Conservation (phyloP, 1,140 invertebrate species). For the Gerris buenoi region DNA sequence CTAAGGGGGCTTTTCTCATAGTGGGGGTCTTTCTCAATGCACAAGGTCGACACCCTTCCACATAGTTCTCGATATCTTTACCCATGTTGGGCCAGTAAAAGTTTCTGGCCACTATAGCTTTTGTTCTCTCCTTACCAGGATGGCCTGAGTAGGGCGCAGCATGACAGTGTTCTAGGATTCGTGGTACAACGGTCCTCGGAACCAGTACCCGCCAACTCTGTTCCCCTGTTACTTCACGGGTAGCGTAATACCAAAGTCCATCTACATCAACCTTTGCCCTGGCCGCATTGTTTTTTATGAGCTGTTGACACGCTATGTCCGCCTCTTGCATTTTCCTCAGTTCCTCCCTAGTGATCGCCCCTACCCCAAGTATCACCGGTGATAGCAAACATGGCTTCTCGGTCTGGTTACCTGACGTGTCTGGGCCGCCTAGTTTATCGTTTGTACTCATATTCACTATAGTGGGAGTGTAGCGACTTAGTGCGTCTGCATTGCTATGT, state of each 20-base stretch:
- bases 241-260: not conserved
- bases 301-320: not conserved
- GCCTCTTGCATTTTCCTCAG: not conserved
- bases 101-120: slow-evolving; percentile 1
- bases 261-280: not conserved
- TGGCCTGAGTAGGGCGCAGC: slow-evolving; percentile 16
- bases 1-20: slow-evolving; percentile 9
- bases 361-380: not conserved
- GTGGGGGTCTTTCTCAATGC: slow-evolving; percentile 14
- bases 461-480: not conserved
- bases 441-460: not conserved
- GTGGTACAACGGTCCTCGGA: not conserved
- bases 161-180: not conserved
- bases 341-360: not conserved
- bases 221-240: not conserved
- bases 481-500: not conserved
- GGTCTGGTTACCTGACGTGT: not conserved
- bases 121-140: slow-evolving; percentile 16
- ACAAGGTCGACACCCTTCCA: slow-evolving; percentile 16
- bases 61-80: slow-evolving; percentile 15
- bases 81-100: slow-evolving; percentile 20
- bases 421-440: not conserved
- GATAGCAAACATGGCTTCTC: not conserved
- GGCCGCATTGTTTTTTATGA: not conserved
- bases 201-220: not conserved